Evolutionary conservation across 2,888 invertebrate genomes (phyloP), one percentile per base, ranked within the genome.

Genomic region (Drosophila acutilabella): DNA sequence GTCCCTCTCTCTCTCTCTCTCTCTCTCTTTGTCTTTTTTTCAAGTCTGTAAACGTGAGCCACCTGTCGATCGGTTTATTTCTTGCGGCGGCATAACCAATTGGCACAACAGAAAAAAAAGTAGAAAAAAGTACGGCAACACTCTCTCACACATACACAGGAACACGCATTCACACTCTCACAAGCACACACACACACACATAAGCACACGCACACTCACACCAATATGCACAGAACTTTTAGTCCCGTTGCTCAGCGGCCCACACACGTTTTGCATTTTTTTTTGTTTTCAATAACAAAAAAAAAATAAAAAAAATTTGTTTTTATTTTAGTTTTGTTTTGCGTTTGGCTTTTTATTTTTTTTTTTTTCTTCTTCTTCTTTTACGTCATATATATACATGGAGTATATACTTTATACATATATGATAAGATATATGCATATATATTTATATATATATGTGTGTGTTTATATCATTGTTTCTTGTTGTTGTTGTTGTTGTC

Each of bases 271-370:
- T 38, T 50, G 30, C 41, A 53, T 54, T 73, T 61, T 40, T 65
- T 71, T 65, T 64, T 74, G 72, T 51, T 64, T 67, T 86, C 80
- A 77, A 61, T 8, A 75, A 68, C 74, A 74, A 88, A 70, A 79
- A 86, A 90, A 88, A 85, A 90, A 83, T 50, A 57, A 87, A 81
- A 85, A 89, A 81, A 61, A 60, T 65, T 60, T 69, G 65, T 54
- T 67, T 61, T 78, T 85, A 77, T 85, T 70, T 52, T 30, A 30
- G 51, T 76, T 77, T 81, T 66, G 57, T 79, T 79, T 85, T 85
- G 82, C 77, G 77, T 64, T 87, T 78, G 70, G 74, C 61, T 68
- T 73, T 74, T 84, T 77, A 59, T 80, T 68, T 71, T 73, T 42
- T 57, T 51, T 38, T 50, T 58, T 40, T 20, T 23, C 44, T 45